Conservation (phyloP, 2,888 invertebrate species). For the Nomada fucata region DNA sequence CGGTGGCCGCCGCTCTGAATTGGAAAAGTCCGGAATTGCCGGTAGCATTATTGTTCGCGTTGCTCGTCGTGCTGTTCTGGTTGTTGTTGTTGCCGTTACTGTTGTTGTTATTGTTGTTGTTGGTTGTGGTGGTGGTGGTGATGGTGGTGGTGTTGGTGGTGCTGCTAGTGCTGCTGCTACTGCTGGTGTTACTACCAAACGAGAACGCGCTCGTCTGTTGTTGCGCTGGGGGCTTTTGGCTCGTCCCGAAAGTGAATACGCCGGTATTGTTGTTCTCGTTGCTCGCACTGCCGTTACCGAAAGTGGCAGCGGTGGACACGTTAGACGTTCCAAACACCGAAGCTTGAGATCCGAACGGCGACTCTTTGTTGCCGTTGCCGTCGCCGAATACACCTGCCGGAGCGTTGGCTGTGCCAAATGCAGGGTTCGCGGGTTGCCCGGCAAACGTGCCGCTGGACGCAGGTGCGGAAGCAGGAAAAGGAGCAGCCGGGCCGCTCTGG, state of each 20-base stretch:
- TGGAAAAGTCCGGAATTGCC: constrained; percentile 71
- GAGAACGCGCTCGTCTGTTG: constrained; percentile 50
- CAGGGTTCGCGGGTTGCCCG: constrained; percentile 31
- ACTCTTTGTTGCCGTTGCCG: constrained; percentile 28
- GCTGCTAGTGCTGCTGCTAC: constrained; percentile 49
- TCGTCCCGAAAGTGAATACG: constrained; percentile 69
- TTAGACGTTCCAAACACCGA: constrained; percentile 60
- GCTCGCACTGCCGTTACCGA: constrained; percentile 37
- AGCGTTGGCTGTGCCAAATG: constrained; percentile 45
- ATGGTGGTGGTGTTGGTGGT: background rate
- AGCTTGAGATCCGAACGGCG: constrained; percentile 64
- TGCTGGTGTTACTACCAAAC: constrained; percentile 30
- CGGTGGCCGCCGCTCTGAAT: constrained; percentile 69
- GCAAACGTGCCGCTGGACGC: constrained; percentile 32
- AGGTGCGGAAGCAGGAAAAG: constrained; percentile 27
- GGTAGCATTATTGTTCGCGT: no score
- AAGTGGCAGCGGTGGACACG: constrained; percentile 49
- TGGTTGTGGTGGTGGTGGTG: background rate
- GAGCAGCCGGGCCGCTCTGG: background rate
- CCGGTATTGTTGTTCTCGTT: constrained; percentile 24
- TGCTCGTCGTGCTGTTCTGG: no score
- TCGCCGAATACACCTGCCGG: constrained; percentile 50
- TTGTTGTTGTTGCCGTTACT: no score
- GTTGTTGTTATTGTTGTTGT: background rate
- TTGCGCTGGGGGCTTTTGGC: constrained; percentile 45